Base-by-base conservation (phyloP, 53 echinoderm and acorn worm species). In the Pentamera pediparva region DNA sequence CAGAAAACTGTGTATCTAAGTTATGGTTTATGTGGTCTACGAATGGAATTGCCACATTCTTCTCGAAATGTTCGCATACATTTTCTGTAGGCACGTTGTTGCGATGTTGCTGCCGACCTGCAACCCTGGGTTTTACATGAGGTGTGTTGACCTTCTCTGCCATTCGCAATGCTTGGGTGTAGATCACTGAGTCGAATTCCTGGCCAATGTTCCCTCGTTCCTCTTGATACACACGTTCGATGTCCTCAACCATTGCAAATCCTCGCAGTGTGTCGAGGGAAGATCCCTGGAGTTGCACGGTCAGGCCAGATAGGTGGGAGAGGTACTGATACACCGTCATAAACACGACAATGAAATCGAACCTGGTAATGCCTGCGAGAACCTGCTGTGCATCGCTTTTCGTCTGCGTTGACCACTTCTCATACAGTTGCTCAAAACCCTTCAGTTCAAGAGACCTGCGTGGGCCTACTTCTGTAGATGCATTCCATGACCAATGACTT, bases 271-370 rank as follows among this genome's bases (percentile, higher is more conserved):
- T 77, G 55, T 84, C 84, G 20, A 77, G 61, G 9, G 78, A 34
- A 25, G 59, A 65, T 21, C 76, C 55, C 59, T 76, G 76, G 3
- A 76, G 67, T 56, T 83, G 37, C 17, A 76, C 53, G 47, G 84
- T 78, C 18, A 77, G 69, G 59, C 84, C 84, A 40, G 77, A 56
- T 2, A 84, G 64, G 57, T 84, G 84, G 45, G 84, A 84, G 39
- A 84, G 59, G 48, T 40, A 69, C 27, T 84, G 84, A 70, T 84
- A 84, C 21, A 67, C 62, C n/a, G 57, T 38, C 43, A 84, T 17
- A 39, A 83, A 83, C 32, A 61, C 75, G 35, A 81, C 47, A 32
- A 40, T 73, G 75, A 81, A 81, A 40, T 74, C 61, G 33, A 74
- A 81, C 35, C 37, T 63, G 27, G 63, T 75, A 60, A 81, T 48